Conservation (phyloP, 2,888 invertebrate genomes). For the Leucoptera coffeella region DNA sequence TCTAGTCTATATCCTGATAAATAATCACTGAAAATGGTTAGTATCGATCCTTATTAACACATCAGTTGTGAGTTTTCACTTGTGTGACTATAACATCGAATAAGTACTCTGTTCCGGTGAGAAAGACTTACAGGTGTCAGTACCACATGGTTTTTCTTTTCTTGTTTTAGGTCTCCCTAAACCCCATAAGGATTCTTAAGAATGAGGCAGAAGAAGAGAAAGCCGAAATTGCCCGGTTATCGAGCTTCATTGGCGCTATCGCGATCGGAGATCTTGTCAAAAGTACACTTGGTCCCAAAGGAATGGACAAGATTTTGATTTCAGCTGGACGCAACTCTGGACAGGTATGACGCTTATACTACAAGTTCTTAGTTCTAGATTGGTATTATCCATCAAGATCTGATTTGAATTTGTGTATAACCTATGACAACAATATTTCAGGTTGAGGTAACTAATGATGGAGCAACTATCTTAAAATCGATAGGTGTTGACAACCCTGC, state of each 20-base stretch:
- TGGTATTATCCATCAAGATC: too few species aligned
- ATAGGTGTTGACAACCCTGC: slow-evolving; percentile 98
- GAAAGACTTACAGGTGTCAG: too few species aligned
- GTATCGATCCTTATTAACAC: too few species aligned
- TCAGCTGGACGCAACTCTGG: slow-evolving; percentile 74
- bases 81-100: too few species aligned
- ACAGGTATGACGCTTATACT: too few species aligned
- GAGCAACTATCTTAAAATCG: slow-evolving; percentile 94
- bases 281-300: slow-evolving; percentile 97
- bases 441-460: slow-evolving; percentile 98
- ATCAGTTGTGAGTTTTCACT: too few species aligned
- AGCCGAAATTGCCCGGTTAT: slow-evolving; percentile 93
- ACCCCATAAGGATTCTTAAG: slow-evolving; percentile 91
- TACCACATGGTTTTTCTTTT: too few species aligned
- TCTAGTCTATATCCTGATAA: too few species aligned
- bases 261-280: slow-evolving; percentile 98
- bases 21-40: too few species aligned
- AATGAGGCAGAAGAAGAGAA: slow-evolving; percentile 97
- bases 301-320: slow-evolving; percentile 92
- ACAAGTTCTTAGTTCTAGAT: background rate
- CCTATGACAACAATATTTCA: too few species aligned
- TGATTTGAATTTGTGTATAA: too few species aligned
- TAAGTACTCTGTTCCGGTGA: too few species aligned
- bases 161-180: slow-evolving; percentile 67
- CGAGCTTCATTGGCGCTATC: slow-evolving; percentile 97